Percentiles rank a stretch among this genome's conserved stretches.
Conservation (phyloP, 2,113 vertebrate genomes). For the Hemiscyllium ocellatum region DNA sequence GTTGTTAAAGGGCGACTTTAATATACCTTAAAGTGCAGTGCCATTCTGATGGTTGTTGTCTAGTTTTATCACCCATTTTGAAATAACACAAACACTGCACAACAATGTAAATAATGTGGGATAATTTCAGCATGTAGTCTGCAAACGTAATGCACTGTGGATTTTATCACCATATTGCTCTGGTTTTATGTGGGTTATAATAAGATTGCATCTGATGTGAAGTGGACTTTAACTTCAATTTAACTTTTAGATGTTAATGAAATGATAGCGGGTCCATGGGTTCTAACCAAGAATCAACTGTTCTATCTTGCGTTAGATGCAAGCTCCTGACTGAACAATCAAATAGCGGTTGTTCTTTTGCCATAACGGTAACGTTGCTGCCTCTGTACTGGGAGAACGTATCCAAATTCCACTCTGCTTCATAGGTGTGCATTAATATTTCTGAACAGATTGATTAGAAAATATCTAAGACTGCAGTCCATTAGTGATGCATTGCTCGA, state of each 20-base stretch:
- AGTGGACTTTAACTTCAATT: background rate
- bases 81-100: background rate
- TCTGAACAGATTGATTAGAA: no score
- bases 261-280: background rate
- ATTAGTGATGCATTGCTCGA: background rate
- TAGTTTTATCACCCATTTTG: background rate
- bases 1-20: background rate
- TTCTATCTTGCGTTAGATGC: background rate
- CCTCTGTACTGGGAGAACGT: no score
- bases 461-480: no score
- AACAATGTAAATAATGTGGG: background rate
- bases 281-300: background rate
- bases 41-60: background rate
- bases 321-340: background rate
- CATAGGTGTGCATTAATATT: no score
- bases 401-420: no score
- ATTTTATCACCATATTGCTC: background rate
- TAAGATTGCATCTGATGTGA: background rate
- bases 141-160: background rate
- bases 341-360: background rate
- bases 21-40: background rate
- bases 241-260: background rate
- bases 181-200: background rate
- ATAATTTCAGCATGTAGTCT: background rate
- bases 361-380: no score